Base-by-base conservation (phyloP, 1,140 invertebrate species). In the Hycleus phaleratus region DNA sequence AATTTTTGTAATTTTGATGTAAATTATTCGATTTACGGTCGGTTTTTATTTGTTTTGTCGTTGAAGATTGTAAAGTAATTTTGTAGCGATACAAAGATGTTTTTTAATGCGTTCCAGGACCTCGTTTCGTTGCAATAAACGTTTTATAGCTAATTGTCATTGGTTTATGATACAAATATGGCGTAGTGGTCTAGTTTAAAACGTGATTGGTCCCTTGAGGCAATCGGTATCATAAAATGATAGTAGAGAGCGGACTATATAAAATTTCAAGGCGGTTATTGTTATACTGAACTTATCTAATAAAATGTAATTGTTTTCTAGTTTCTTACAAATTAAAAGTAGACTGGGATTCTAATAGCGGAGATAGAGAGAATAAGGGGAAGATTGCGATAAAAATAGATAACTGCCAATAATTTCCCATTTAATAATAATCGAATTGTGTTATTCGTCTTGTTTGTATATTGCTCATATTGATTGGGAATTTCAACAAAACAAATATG, bases 121-220 rank as follows among this genome's bases (percentile, higher is more conserved):
- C 7, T 24, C 12, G 4, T 46, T 4, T 24, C 4, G 7, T 25
- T 49, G 56, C 63, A 67, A 71, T 73, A 73, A 72, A 71, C 64
- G 66, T 69, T 73, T 73, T 73, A 73, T 72, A 53, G 70, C 68
- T 71, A 73, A 73, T 73, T 73, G 72, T 69, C 66, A 71, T 72
- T 68, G 72, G 68, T 73, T 72, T 72, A 73, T 71, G 67, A 55
- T 62, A 66, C 70, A 73, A 42, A 73, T 73, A 73, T 73, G 71
- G 71, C 69, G 62, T 66, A 58, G 32, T 62, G 62, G 65, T 71
- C 68, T 60, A 66, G 64, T 72, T 70, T 71, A 71, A 72, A 73
- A 60, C 64, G 4, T 71, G 72, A 73, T 73, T 72, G 72, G 70
- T 59, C 72, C 58, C 66, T 38, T 43, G 66, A 62, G 71, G 70